These are phyloP conservation scores for Sebastes iracundus DNA, from an alignment of 2,797 vertebrate genomes.

Conservation along the genomic window DNA sequence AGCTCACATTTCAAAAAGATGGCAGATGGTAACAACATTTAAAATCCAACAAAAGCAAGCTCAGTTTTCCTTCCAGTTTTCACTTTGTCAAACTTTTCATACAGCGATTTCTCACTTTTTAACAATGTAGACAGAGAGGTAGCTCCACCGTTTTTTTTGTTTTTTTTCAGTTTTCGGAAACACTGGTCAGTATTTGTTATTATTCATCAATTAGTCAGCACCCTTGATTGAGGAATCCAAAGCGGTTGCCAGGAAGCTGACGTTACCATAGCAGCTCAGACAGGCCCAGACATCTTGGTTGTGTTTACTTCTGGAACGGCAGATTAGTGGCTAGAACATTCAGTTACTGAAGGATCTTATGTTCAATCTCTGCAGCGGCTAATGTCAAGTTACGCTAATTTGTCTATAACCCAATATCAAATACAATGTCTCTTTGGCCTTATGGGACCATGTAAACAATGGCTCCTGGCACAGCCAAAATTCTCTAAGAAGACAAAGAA, in stretches of 20 bases:
- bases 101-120: background rate
- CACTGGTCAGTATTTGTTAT: background rate
- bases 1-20: background rate
- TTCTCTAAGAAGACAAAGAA: background rate
- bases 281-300: conserved; percentile 25
- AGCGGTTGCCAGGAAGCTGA: conserved; percentile 5
- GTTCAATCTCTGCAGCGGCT: background rate
- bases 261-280: conserved; percentile 14
- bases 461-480: background rate
- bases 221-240: conserved; percentile 3
- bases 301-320: conserved; percentile 16
- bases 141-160: background rate
- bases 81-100: background rate
- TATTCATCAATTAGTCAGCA: conserved; percentile 9
- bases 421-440: background rate
- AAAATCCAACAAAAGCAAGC: background rate
- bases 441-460: background rate
- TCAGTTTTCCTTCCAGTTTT: background rate
- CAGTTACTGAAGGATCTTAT: background rate
- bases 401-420: background rate
- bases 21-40: background rate
- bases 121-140: background rate
- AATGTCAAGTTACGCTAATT: conserved; percentile 12
- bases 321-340: conserved; percentile 10
- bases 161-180: background rate